These are phyloP conservation scores for Chondrosia reniformis DNA, from an alignment of 37 sponge, comb jelly and placozoan species.

Conservation along the genomic window DNA sequence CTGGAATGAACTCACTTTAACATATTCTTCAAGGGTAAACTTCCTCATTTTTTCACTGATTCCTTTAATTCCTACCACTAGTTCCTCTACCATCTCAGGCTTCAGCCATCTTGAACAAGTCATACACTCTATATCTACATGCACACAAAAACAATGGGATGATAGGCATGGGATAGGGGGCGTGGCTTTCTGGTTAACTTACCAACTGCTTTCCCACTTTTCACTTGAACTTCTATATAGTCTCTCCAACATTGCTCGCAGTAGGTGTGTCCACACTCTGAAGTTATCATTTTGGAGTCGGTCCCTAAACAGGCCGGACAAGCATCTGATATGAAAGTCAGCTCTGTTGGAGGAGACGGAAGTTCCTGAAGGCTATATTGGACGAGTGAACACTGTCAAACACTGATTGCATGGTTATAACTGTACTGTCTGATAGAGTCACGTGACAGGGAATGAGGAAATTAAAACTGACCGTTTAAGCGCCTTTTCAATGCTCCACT, in stretches of 20 bases:
- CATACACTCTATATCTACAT: slow-evolving; percentile 1
- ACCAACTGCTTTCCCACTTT: slow-evolving; percentile 30
- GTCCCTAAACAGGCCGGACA: slow-evolving; percentile 48
- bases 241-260: slow-evolving; percentile 55
- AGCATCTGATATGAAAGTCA: neutral
- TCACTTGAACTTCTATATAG: slow-evolving; percentile 37
- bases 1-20: neutral
- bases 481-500: slow-evolving; percentile 8
- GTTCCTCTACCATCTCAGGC: neutral
- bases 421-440: neutral
- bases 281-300: slow-evolving; percentile 5
- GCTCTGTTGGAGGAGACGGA: neutral
- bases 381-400: slow-evolving; percentile 18
- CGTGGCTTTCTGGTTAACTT: neutral
- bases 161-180: neutral
- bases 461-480: neutral
- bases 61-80: neutral
- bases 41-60: neutral
- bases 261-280: slow-evolving; percentile 71
- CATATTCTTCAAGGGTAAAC: neutral
- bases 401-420: slow-evolving; percentile 11
- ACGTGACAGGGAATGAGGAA: neutral
- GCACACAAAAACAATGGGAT: neutral
- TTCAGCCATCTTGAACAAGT: neutral
- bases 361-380: too few relatives aligned